Percentiles rank a stretch among this genome's conserved stretches.
Conservation (phyloP, 1,140 invertebrate species). For the Camponotus vicinus region DNA sequence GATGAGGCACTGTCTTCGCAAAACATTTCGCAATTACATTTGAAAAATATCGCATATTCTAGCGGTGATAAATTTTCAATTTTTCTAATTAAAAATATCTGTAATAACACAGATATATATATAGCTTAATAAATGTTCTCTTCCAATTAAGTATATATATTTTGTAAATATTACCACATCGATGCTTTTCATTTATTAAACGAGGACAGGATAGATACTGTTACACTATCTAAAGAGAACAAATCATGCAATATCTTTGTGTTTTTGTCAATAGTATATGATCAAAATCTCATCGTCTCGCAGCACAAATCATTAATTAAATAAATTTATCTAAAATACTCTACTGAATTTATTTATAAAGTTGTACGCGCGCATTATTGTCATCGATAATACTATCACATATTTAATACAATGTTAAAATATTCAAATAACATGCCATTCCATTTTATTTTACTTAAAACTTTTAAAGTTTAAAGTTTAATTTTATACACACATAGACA, state of each 20-base stretch:
- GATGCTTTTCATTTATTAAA: neutral
- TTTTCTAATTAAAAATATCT: conserved; percentile 35
- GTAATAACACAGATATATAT: conserved; percentile 48
- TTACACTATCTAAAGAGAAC: neutral
- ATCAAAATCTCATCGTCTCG: neutral
- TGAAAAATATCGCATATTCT: conserved; percentile 39
- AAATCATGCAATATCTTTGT: conserved; percentile 10
- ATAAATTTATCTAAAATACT: conserved; percentile 49
- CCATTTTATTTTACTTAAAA: conserved; percentile 50
- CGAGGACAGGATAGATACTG: neutral
- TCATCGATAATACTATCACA: conserved; percentile 20
- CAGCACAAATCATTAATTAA: neutral
- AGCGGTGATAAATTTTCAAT: conserved; percentile 42
- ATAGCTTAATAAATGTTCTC: conserved; percentile 39
- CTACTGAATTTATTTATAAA: conserved; percentile 22
- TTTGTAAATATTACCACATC: conserved; percentile 13
- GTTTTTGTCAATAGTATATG: neutral
- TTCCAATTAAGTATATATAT: conserved; percentile 8
- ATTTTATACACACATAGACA: neutral
- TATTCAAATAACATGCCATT: conserved; percentile 49
- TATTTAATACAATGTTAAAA: neutral
- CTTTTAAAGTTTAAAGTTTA: conserved; percentile 14
- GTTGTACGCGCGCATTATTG: conserved; percentile 19
- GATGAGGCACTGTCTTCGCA: conserved; percentile 42
- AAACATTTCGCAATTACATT: conserved; percentile 55